Evolutionary conservation across 2,888 invertebrate species (phyloP).

Genomic region (Himalopsyche japonica): DNA sequence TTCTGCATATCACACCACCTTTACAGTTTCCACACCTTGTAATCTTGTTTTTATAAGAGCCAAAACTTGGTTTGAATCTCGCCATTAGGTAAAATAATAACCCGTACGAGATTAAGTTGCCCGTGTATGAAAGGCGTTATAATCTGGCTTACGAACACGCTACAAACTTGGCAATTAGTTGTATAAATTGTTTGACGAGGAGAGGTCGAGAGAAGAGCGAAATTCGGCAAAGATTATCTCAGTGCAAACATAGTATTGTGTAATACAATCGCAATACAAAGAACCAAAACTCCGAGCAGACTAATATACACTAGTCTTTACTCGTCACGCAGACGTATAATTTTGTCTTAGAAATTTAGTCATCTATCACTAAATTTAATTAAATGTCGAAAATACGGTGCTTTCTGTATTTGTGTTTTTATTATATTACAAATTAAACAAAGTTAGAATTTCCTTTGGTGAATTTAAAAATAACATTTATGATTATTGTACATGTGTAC

Average conservation of each 20-base stretch:
- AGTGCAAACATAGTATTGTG: slow-evolving; percentile 14
- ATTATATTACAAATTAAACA: too few species aligned
- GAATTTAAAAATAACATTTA: too few species aligned
- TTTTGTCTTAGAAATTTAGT: not conserved
- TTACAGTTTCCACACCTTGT: too few species aligned
- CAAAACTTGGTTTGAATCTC: not conserved
- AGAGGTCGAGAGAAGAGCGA: slow-evolving; percentile 12
- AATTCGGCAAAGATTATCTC: slow-evolving; percentile 30
- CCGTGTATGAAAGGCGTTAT: slow-evolving; percentile 12
- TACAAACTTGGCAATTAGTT: slow-evolving; percentile 36
- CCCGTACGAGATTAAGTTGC: slow-evolving; percentile 1
- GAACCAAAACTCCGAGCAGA: not conserved
- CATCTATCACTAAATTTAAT: not conserved
- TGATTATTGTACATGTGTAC: too few species aligned
- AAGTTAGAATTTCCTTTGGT: too few species aligned
- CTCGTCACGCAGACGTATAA: not conserved
- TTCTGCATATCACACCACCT: too few species aligned
- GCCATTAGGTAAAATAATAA: slow-evolving; percentile 8
- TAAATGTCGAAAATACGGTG: too few species aligned
- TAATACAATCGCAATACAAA: slow-evolving; percentile 1
- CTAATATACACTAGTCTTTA: not conserved
- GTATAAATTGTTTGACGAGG: slow-evolving; percentile 12
- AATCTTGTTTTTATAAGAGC: not conserved
- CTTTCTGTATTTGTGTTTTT: too few species aligned
- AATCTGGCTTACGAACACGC: slow-evolving; percentile 25